Conservation (phyloP, 2,113 vertebrate species). For the Cavia porcellus region DNA sequence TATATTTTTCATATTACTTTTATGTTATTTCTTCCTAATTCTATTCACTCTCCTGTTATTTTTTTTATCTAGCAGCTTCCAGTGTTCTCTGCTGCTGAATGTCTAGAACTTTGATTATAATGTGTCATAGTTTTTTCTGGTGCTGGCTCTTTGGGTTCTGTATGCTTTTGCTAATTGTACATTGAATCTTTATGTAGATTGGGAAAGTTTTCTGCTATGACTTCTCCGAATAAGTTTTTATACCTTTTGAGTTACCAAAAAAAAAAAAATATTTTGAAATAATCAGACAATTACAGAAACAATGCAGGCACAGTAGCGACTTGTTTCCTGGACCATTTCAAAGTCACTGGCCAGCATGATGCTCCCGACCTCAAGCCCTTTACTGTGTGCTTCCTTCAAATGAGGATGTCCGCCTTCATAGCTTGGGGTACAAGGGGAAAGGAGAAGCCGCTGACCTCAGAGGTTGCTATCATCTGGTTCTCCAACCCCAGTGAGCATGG, state of each 20-base stretch:
- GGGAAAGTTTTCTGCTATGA: not conserved
- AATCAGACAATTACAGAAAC: not conserved
- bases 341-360: not conserved
- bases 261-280: not conserved
- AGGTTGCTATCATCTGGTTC: not conserved
- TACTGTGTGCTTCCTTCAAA: not conserved
- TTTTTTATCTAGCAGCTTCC: not conserved
- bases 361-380: not conserved
- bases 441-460: not conserved
- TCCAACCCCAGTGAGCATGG: not conserved
- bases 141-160: not conserved
- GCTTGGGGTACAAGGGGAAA: not conserved
- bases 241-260: not conserved
- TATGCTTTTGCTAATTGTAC: not conserved
- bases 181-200: not conserved
- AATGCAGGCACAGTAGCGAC: not conserved
- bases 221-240: not conserved
- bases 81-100: not conserved
- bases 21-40: not conserved
- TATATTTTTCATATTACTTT: not conserved
- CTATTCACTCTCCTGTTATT: not conserved
- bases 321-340: not conserved
- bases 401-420: not conserved
- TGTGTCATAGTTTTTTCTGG: not conserved
- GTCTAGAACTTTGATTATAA: not conserved